Evolutionary conservation across 2,113 vertebrate genomes (phyloP), one percentile per base, ranked within the genome.

Genomic region (Sarotherodon lohbergeri): DNA sequence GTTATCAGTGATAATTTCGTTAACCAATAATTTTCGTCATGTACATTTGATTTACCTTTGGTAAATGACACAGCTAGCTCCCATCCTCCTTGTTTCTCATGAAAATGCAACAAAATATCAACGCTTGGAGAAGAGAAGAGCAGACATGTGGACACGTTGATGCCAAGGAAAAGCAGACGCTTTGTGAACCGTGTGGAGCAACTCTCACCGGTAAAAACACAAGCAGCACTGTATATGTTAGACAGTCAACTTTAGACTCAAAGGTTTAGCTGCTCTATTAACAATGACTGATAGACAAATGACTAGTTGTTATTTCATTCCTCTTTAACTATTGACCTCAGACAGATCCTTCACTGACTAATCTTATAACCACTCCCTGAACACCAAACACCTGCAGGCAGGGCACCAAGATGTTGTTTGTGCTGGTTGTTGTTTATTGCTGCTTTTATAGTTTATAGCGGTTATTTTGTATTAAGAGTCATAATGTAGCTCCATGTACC

Each of bases 41-140:
- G 57, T 61, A 19, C 16, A 63, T 63, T 63, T 63, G 59, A 63
- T 0, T 9, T 34, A 6, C 29, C 59, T 19, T 29, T 34, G 16
- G 5, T 19, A 63, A 63, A 34, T 0, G 0, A 36, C 16, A 19
- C 2, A 0, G 59, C 59, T 36, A 36, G 32, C 16, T 63, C 59
- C 59, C 16, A 34, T 34, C 34, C 59, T 63, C 32, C 9, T 63
- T 19, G 59, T 63, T 0, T 63, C 59, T 63, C 16, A 63, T 34
- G 3, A 1, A 63, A 34, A 63, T 34, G 29, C 16, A 19, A 63
- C 5, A 63, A 34, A 66, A 39, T 66, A 7, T 66, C 6, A 66
- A 34, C 6, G 0, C 19, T 66, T 66, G 3, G 5, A 66, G 19
- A 66, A 39, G 17, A 66, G 34, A n/a, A n/a, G 34, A 66, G 17